Evolutionary conservation across 2,888 invertebrate genomes (phyloP).

Genomic region (Endotricha flammealis): DNA sequence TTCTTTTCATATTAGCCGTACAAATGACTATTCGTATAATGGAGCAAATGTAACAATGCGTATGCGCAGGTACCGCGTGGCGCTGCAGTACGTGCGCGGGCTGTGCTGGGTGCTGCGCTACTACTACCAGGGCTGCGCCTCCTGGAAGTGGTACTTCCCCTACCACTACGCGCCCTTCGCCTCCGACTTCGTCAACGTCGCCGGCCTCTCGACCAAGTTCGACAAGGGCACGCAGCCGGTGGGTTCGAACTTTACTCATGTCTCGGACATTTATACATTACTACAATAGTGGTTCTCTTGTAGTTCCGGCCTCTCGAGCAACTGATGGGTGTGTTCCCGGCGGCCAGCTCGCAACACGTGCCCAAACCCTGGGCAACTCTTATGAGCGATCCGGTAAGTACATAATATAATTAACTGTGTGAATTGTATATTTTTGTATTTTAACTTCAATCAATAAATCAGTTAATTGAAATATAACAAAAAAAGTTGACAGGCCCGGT

Average conservation of each 20-base stretch:
- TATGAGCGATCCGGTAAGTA: slow-evolving; percentile 91
- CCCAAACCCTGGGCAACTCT: slow-evolving; percentile 95
- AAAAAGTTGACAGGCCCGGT: too few relatives aligned
- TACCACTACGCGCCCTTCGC: slow-evolving; percentile 99
- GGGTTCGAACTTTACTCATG: too few relatives aligned
- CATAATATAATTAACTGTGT: too few relatives aligned
- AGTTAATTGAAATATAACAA: too few relatives aligned
- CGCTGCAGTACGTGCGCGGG: slow-evolving; percentile 95
- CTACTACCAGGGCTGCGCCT: slow-evolving; percentile 99
- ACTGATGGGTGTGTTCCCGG: slow-evolving; percentile 99
- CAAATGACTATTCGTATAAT: too few relatives aligned
- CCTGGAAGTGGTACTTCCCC: slow-evolving; percentile 99
- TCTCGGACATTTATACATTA: slow-evolving; percentile 1
- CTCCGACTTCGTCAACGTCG: slow-evolving; percentile 96
- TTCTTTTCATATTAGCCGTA: too few relatives aligned
- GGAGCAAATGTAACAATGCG: not conserved
- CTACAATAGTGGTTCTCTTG: slow-evolving; percentile 29
- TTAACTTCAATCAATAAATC: too few relatives aligned
- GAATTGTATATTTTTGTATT: not conserved
- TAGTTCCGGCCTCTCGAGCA: slow-evolving; percentile 98
- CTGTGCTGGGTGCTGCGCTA: slow-evolving; percentile 99
- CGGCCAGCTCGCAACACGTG: slow-evolving; percentile 95
- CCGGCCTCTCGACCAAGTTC: slow-evolving; percentile 91
- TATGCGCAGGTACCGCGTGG: slow-evolving; percentile 85
- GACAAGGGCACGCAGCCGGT: slow-evolving; percentile 93